Base-by-base conservation (phyloP, 2,113 vertebrate species). In the Poeciliopsis retropinna region DNA sequence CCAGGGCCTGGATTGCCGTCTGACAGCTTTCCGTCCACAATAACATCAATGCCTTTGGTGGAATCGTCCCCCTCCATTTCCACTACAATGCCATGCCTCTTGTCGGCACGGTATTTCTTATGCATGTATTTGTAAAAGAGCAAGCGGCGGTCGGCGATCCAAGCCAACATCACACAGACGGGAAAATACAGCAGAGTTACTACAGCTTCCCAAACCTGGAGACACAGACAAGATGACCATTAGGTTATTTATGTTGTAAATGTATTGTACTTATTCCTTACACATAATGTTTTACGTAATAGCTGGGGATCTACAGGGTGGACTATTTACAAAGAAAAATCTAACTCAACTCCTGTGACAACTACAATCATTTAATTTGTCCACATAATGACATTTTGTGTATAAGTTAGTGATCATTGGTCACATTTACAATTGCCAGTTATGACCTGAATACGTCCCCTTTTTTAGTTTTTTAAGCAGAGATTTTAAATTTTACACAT, bases 101-200 rank as follows among this genome's bases (percentile, higher is more conserved):
- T 97, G 90, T 98, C 95, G 0, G 96, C 95, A 1, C 97, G 95
- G 91, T 98, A 98, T 0, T 96, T 91, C 80, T 97, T 98, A 93
- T 97, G 95, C 72, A 98, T 95, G 63, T 97, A 97, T 65, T 99
- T 99, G 92, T 98, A 98, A 93, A 98, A 97, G 51, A 99, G 94
- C 0, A 98, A 89, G 0, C 96, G 88, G 10, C 97, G 97, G 87
- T 99, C 97, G 0, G 98, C 97, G 0, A 98, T 95, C 98, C 98
- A 99, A 3, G 98, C 97, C 80, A 97, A 93, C 28, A 98, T 66
- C 32, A 99, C 98, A 78, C 97, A 98, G 7, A 97, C 87, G 0
- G 98, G 98, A 88, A 99, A 99, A 92, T 96, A 99, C 71, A 97
- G 25, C 7, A 98, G 91, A 0, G 98, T 99, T 65, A 98, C 93